Evolutionary conservation across 2,113 vertebrate species (phyloP).

Genomic region (Myanophis thanlyinensis): DNA sequence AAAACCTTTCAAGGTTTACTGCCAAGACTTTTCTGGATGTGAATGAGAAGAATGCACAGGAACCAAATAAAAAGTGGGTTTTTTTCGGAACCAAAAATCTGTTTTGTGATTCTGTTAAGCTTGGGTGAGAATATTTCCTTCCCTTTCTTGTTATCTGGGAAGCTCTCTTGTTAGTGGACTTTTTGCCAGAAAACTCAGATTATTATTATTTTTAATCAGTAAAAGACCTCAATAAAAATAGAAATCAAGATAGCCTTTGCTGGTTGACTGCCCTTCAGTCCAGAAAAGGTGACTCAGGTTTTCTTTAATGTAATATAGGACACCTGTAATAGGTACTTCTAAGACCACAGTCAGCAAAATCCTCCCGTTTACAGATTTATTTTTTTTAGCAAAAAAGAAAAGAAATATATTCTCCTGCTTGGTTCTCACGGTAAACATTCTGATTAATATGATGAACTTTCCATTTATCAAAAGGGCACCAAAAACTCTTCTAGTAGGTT

Average conservation of each 20-base stretch:
- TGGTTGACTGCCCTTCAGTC: constrained; percentile 10
- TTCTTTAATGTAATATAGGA: not conserved
- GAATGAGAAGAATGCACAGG: too few relatives aligned
- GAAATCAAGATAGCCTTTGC: constrained; percentile 15
- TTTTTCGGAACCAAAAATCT: too few relatives aligned
- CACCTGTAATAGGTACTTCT: constrained; percentile 22
- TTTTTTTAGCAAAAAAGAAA: too few relatives aligned
- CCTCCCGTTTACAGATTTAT: constrained; percentile 36
- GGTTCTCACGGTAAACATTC: constrained; percentile 57
- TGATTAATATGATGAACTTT: constrained; percentile 72
- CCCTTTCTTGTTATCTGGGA: constrained; percentile 16
- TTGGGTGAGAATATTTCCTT: too few relatives aligned
- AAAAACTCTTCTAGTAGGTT: constrained; percentile 54
- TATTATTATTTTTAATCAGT: not conserved
- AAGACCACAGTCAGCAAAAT: constrained; percentile 29
- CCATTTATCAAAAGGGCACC: constrained; percentile 63
- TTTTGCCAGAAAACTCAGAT: too few relatives aligned
- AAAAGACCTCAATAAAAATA: not conserved
- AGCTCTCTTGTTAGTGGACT: constrained; percentile 29
- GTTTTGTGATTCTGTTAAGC: too few relatives aligned
- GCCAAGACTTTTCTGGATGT: too few relatives aligned
- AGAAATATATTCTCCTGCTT: constrained; percentile 38
- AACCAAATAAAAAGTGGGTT: too few relatives aligned
- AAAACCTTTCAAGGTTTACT: too few relatives aligned
- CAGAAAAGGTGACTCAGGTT: constrained; percentile 6